Base-by-base conservation (phyloP, 2,888 invertebrate genomes). In the Nomada hirtipes region DNA sequence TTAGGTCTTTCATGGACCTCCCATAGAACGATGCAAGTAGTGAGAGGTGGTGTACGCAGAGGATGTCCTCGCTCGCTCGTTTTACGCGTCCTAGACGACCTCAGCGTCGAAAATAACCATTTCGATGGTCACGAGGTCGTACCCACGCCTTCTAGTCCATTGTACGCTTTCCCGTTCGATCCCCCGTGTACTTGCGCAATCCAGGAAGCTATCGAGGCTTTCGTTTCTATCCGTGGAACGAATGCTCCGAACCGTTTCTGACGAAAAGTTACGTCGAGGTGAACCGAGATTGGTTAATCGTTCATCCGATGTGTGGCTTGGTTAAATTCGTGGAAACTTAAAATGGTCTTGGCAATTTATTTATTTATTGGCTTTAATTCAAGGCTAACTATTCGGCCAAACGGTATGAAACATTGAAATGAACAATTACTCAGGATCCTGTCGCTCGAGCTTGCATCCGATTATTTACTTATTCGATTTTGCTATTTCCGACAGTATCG, bases 31-130 rank as follows among this genome's bases (percentile, higher is more conserved):
- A 80, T 80, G 23, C 76, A 47, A 15, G 13, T 47, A 74, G 90
- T 81, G 89, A 90, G 89, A 87, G 88, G 88, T 63, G 86, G 82
- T 63, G 68, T 15, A 50, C 15, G 65, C 79, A 84, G 87, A 89
- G 89, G 90, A 84, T 85, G 92, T 92, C 92, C 92, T 92, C 92
- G 92, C 82, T 80, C 80, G 89, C 89, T 90, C 90, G 90, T 91
- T 92, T 92, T 89, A 91, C 91, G 89, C 90, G 91, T 91, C 92
- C 92, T 92, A 90, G 89, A 83, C 92, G 92, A 91, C 92, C 92
- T 92, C 89, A 91, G 87, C 86, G 90, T 90, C 91, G 88, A 92
- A 93, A 92, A 92, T 92, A 91, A 91, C 89, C 89, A 89, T 90
- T 90, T 92, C 88, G 88, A 90, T 87, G 89, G 80, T 86, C 87